Base-by-base conservation (phyloP, 2,113 vertebrate species). In the Eudyptes chrysolophus region DNA sequence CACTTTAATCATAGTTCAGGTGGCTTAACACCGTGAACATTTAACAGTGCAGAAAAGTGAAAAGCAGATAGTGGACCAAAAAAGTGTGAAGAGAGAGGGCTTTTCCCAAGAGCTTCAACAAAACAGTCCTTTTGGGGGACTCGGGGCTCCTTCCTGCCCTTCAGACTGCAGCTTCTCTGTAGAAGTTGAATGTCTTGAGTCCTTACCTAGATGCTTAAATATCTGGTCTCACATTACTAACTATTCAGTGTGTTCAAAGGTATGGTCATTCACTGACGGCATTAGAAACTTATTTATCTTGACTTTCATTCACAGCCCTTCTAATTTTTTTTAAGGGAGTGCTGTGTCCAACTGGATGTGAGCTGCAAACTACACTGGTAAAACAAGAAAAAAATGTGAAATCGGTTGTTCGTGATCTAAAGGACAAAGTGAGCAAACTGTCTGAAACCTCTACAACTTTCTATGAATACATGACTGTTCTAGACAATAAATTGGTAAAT, bases 311-410 rank as follows among this genome's bases (percentile, higher is more conserved):
- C 44, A 93, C 42, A 65, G 11, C 12, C 34, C 8, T 87, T 95
- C 71, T 87, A 44, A 2, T 13, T 72, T 61, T 36, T 62, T 84
- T 96, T 26, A 88, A 99, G 99, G 99, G 99, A 20, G 98, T 99
- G 24, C 65, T 99, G 70, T 99, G 99, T 97, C 99, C 99, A 38
- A 99, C 97, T 65, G 99, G 99, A 94, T 99, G 99, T 70, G 98
- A 99, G 55, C 95, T 99, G 96, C 98, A 98, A 97, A 98, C 98
- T 2, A 9, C 92, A 9, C 71, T 99, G 87, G 5, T 98, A 77
- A 99, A 98, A 85, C 99, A 99, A 74, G 99, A 99, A 97, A 98
- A 72, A 49, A 97, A 62, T 32, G 70, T 99, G 79, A 99, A 92
- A 95, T 17, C 70, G 14, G 92, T 90, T 25, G 34, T 99, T 36